phyloP scores from a whole-genome alignment of 2,888 invertebrate genomes.

The Plebejus argus region DNA sequence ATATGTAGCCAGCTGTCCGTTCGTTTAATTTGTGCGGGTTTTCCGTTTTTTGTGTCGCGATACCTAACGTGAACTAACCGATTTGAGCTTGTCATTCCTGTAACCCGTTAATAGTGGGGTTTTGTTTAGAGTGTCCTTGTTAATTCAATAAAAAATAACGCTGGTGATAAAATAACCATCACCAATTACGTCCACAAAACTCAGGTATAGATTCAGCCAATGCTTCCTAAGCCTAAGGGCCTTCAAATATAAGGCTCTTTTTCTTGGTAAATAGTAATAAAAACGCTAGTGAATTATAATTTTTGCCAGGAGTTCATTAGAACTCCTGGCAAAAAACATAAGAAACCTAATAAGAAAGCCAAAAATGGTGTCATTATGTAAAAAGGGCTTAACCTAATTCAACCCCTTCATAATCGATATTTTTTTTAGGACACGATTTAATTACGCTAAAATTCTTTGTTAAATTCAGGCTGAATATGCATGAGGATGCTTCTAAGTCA shows the following conservation, averaged over 20 bases:
- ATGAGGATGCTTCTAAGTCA: slow-evolving; percentile 55
- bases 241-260: no score
- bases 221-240: no score
- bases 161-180: not conserved
- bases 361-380: not conserved
- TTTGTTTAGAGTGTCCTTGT: not conserved
- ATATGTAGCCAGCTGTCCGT: slow-evolving; percentile 6
- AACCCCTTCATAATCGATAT: not conserved
- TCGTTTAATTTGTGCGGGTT: slow-evolving; percentile 16
- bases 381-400: not conserved
- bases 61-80: slow-evolving; percentile 22
- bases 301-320: no score
- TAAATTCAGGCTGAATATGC: slow-evolving; percentile 33
- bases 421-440: slow-evolving; percentile 4
- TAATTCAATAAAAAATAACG: not conserved
- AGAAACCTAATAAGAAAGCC: not conserved
- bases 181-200: not conserved
- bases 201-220: no score
- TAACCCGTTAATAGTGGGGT: not conserved
- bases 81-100: slow-evolving; percentile 12
- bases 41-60: slow-evolving; percentile 10
- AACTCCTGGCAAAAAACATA: not conserved
- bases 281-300: no score
- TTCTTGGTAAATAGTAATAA: no score
- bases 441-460: not conserved